Conservation (phyloP, 2,888 invertebrate genomes). For the Tryphoninae sp. region DNA sequence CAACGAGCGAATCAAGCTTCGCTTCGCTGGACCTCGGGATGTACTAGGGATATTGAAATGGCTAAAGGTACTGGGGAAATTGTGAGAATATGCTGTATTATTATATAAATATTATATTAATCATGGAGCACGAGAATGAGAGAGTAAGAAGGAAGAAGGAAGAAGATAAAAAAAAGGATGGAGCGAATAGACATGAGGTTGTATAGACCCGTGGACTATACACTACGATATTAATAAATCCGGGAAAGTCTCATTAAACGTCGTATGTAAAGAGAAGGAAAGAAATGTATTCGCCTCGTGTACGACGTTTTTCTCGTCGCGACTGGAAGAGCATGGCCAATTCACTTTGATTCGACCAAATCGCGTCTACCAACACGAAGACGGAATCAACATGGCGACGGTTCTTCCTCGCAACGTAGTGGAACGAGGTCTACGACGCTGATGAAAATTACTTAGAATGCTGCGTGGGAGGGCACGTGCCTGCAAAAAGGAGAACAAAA, state of each 20-base stretch:
- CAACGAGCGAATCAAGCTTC: conserved; percentile 50
- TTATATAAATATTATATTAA: conserved; percentile 58
- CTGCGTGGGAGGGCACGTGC: neutral
- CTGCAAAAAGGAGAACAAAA: neutral
- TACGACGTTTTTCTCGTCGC: conserved; percentile 26
- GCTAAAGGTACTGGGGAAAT: conserved; percentile 30
- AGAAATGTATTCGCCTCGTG: conserved; percentile 28
- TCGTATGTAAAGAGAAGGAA: conserved; percentile 48
- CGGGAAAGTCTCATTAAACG: conserved; percentile 50
- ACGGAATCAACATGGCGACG: conserved; percentile 25
- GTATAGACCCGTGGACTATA: conserved; percentile 15
- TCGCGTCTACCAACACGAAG: conserved; percentile 16
- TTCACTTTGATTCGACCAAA: conserved; percentile 11
- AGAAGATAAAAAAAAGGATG: neutral
- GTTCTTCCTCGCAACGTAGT: neutral
- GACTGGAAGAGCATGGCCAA: conserved; percentile 16
- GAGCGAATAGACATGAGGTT: neutral
- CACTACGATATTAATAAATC: conserved; percentile 49
- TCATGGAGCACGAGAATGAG: conserved; percentile 25
- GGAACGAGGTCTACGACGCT: conserved; percentile 14
- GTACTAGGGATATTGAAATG: conserved; percentile 54
- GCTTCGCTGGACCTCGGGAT: conserved; percentile 25
- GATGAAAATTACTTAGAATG: neutral
- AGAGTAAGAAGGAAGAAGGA: conserved; percentile 1
- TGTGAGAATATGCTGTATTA: conserved; percentile 35